Base-by-base conservation (phyloP, 53 echinoderm and acorn worm genomes). In the Crossaster papposus region DNA sequence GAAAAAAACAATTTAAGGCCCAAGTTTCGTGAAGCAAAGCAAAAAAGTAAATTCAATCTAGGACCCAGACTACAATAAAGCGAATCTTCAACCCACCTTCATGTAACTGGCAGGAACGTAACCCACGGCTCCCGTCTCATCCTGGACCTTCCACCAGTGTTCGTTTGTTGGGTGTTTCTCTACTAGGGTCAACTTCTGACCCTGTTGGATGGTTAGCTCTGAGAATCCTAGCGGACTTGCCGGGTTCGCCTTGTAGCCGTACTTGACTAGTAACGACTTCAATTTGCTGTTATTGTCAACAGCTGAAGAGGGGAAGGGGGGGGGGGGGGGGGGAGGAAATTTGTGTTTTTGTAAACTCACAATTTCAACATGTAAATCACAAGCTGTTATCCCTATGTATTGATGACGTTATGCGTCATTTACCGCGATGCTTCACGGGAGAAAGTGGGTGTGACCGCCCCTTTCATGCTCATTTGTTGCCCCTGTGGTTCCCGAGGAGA, bases 181-280 rank as follows among this genome's bases (percentile, higher is more conserved):
- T 36, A 94, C 72, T 29, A 93, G 89, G 38, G 89, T 89, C 44
- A 95, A 63, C 54, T 79, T 83, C 72, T 95, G 93, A 12, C 95
- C 95, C 64, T 94, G 95, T 63, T 88, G 91, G 74, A 97, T 33
- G 63, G 63, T 83, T 17, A 97, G 89, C 81, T 97, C 97, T 54
- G 84, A 78, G 34, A 90, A 83, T 7, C 97, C 97, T 18, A 95
- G 84, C 3, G 97, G 97, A 71, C 94, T 95, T 2, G 79, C 37
- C 6, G 64, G 89, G 86, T 97, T 97, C 65, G 95, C 95, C 58
- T 97, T 95, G 85, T 97, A 97, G 81, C 89, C 95, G 90, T 92
- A 97, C 70, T 95, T 95, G 53, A 94, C 94, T 24, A 94, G 79
- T 32, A 92, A 84, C 37, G 51, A 24, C 77, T 74, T 74, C 36